These are phyloP conservation scores for Bradypodion ventrale DNA, from an alignment of 2,797 vertebrate species.

Conservation along the genomic window DNA sequence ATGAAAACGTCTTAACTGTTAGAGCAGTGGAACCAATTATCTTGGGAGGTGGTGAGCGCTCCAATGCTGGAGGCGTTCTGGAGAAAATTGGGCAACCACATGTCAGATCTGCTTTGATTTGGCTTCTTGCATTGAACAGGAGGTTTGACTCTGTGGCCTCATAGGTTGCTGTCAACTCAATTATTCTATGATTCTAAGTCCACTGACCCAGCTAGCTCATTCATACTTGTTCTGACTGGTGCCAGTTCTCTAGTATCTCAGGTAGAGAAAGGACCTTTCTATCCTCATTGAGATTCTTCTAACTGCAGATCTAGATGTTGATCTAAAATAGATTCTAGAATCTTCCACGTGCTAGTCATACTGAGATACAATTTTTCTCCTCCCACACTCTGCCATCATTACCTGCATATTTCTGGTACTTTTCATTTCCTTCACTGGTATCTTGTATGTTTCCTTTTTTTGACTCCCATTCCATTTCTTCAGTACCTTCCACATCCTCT, in stretches of 20 bases:
- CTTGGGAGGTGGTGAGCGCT: no score
- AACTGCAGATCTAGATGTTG: background rate
- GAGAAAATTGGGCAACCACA: no score
- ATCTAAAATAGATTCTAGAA: background rate
- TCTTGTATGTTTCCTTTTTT: slow-evolving; percentile 22
- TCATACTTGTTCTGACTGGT: background rate
- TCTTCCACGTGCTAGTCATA: background rate
- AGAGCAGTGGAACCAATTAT: no score
- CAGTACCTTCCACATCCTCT: slow-evolving; percentile 20
- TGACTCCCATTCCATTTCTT: slow-evolving; percentile 44
- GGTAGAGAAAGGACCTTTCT: no score
- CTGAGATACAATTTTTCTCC: background rate
- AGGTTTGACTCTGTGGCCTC: no score
- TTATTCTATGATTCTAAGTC: no score
- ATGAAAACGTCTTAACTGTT: no score
- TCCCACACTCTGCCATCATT: slow-evolving; percentile 59
- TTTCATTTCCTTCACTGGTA: slow-evolving; percentile 16
- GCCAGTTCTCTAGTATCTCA: background rate
- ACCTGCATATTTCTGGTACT: slow-evolving; percentile 29
- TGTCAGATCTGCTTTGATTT: no score
- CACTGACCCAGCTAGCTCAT: background rate
- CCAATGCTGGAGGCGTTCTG: no score
- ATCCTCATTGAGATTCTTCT: background rate
- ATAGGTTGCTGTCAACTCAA: no score
- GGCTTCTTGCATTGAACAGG: no score